Evolutionary conservation across 2,888 invertebrate species (phyloP), one percentile per base, ranked within the genome.

Genomic region (Xestia sexstrigata): DNA sequence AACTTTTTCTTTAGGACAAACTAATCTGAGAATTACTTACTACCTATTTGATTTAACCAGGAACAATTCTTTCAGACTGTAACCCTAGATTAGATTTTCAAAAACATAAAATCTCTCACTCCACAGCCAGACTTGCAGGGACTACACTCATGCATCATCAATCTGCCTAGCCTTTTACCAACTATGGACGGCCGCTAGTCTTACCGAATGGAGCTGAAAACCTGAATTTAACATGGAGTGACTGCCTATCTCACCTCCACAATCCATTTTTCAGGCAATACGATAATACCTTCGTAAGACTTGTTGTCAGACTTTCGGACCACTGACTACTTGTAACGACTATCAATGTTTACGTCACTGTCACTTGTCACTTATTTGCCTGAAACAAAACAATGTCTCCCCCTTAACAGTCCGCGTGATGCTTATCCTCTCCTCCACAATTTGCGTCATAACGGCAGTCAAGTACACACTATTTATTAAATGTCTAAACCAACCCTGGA

Each of bases 361-460:
- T n/a, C n/a, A n/a, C n/a, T n/a, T n/a, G n/a, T n/a, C 47, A 30
- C 23, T 45, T 9, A 7, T 26, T 62, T 52, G 17, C 15, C 23
- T 35, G 11, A 23, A 23, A n/a, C 13, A 20, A 42, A 20, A 58
- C 9, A 20, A 47, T 39, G 20, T 63, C 20, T 76, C 42, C 52
- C 66, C 76, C 77, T 84, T 85, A 81, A 78, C 67, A 26, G 39
- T 42, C 67, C 73, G 55, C 82, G 78, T 84, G 80, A 66, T 62
- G n/a, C 67, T 70, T 49, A 26, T 26, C 39, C 68, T 60, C 63
- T 74, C 55, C 65, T 62, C 47, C 66, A 30, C 66, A 63, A 72
- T 79, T 84, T 90, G 78, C 90, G 90, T 89, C 90, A 89, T 78
- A 79, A 26, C 72, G 0, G 63, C 76, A 87, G 90, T 90, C 89